Evolutionary conservation across 2,113 vertebrate species (phyloP), one percentile per base, ranked within the genome.

Genomic region (Melanocharis versteri): DNA sequence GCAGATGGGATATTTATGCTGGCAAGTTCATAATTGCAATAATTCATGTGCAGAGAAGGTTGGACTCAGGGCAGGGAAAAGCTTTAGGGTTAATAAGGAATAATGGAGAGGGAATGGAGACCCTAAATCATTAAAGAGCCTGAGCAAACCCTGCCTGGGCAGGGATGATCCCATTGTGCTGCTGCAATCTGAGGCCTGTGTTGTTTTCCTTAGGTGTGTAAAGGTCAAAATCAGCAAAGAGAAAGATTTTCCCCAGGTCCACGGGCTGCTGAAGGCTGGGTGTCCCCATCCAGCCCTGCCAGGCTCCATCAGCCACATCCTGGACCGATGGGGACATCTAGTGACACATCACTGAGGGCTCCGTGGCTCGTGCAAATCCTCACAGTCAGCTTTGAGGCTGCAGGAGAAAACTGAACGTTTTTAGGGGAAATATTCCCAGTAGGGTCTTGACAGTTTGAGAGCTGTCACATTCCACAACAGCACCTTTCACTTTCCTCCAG

Each of bases 281-380:
- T 31, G 86, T 65, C 37, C 77, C 61, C 20, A 2, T 20, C 15
- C 70, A 23, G 61, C 70, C 37, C 76, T 16, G 79, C n/a, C 60
- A 22, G 30, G 9, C 48, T 68, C 42, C 35, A 13, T 11, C 3
- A 0, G 10, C 18, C 0, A 0, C 3, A 28, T 37, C 65, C 23
- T 27, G 77, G 84, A 5, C 42, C 65, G 2, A 51, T 82, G 94
- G 88, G 88, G 96, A 93, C 96, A 95, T 58, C 93, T 93, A 95
- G 96, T 12, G 96, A 93, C 93, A 33, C 2, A 6, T 53, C 13
- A 2, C 33, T 10, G 62, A 37, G 35, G 1, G 6, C 27, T 50
- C 56, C 3, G 0, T 13, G 40, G 16, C 84, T 80, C 33, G 0
- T 1, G 37, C 30, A 31, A 4, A 42, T 45, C 48, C 71, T 89